phyloP scores from a whole-genome alignment of 2,113 vertebrate species.

The Thomomys bottae region DNA sequence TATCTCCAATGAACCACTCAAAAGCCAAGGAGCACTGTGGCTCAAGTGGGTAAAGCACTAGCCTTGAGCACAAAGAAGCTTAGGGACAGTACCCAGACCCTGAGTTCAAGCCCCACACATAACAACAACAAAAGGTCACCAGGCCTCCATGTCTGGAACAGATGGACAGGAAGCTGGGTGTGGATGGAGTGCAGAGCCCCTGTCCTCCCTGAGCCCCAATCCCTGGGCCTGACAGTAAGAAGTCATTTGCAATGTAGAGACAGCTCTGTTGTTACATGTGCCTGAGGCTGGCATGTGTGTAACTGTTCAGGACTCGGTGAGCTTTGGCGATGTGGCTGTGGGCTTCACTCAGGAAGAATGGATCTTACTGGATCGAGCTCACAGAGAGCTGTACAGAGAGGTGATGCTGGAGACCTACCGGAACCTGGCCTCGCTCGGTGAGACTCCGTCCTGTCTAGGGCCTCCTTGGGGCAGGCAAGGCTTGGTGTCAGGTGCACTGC shows the following conservation, averaged over 20 bases:
- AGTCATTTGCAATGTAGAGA: background rate
- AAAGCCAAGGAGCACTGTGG: too few relatives aligned
- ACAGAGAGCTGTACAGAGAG: constrained; percentile 44
- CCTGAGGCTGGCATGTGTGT: background rate
- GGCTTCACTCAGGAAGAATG: constrained; percentile 44
- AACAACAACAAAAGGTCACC: background rate
- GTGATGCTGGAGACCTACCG: constrained; percentile 52
- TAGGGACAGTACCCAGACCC: too few relatives aligned
- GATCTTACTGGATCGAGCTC: background rate
- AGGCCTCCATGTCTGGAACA: background rate
- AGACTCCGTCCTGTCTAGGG: background rate
- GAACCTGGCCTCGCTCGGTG: constrained; percentile 26
- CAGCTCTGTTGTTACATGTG: background rate
- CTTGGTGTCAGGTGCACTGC: too few relatives aligned
- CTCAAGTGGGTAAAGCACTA: too few relatives aligned
- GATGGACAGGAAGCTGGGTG: background rate
- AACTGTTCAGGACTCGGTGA: constrained; percentile 37
- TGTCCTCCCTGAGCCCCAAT: too few relatives aligned
- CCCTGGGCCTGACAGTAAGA: too few relatives aligned
- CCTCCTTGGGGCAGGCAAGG: too few relatives aligned
- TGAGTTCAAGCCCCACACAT: too few relatives aligned
- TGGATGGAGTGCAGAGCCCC: background rate
- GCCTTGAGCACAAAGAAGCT: too few relatives aligned
- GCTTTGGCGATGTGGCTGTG: constrained; percentile 18
- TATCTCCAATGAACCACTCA: too few relatives aligned